Conservation (phyloP, 1,140 invertebrate genomes). For the Bombus waltoni region DNA sequence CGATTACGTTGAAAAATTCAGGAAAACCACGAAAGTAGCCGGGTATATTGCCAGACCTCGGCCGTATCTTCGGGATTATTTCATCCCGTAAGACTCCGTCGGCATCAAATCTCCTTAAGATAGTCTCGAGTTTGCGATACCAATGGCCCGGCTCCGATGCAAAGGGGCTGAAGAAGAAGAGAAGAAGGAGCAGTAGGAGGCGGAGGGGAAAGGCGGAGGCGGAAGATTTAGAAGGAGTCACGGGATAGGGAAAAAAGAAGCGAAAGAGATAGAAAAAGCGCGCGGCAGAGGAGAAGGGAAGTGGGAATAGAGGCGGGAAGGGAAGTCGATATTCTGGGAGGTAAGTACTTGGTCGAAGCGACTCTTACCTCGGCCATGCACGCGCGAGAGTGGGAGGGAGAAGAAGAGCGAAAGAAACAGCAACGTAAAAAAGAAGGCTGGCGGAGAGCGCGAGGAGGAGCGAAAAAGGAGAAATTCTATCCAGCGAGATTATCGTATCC, state of each 20-base stretch:
- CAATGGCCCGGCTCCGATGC: slow-evolving; percentile 16
- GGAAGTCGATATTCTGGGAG: slow-evolving; percentile 29
- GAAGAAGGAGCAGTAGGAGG: slow-evolving; percentile 9
- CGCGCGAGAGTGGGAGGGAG: not conserved
- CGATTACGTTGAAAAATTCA: slow-evolving; percentile 27
- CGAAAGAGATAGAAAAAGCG: not conserved
- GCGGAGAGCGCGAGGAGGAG: not conserved
- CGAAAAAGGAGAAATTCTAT: slow-evolving; percentile 34
- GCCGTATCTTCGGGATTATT: slow-evolving; percentile 38
- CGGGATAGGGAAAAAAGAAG: not conserved
- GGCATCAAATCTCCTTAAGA: slow-evolving; percentile 33
- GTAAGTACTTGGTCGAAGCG: not conserved
- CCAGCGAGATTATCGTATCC: slow-evolving; percentile 58
- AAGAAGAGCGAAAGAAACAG: not conserved
- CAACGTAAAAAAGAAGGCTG: not conserved
- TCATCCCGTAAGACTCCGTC: slow-evolving; percentile 16
- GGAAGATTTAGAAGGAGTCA: slow-evolving; percentile 7
- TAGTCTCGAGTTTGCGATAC: slow-evolving; percentile 34
- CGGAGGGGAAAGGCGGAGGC: slow-evolving; percentile 7
- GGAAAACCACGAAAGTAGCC: slow-evolving; percentile 8
- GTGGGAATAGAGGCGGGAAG: not conserved
- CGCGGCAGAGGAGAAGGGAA: not conserved
- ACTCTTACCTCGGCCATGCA: not conserved
- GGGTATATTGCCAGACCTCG: not conserved
- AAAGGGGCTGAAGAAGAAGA: slow-evolving; percentile 3